Evolutionary conservation across 1,140 invertebrate genomes (phyloP).

Genomic region (Scaptodrosophila lebanonensis): DNA sequence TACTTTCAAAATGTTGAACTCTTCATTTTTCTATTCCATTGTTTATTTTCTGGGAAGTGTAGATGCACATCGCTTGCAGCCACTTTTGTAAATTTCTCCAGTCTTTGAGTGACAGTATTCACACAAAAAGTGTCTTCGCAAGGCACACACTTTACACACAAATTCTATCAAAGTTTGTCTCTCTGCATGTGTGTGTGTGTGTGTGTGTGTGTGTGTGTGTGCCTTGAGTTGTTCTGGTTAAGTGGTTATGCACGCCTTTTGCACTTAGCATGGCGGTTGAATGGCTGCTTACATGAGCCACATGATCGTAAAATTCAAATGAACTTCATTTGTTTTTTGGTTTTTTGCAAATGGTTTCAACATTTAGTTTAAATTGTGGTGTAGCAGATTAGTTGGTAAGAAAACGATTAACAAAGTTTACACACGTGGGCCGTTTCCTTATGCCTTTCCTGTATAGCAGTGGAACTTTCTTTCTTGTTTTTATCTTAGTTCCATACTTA

Average conservation of each 20-base stretch:
- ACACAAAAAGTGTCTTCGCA: constrained; percentile 39
- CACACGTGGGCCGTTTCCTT: too few relatives aligned
- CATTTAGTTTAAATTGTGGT: constrained; percentile 26
- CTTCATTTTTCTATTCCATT: too few relatives aligned
- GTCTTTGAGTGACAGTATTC: constrained; percentile 55
- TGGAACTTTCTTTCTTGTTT: too few relatives aligned
- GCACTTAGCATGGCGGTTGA: constrained; percentile 11
- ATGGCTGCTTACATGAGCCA: constrained; percentile 37
- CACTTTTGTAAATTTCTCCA: constrained; percentile 38
- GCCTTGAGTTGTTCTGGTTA: constrained; percentile 23
- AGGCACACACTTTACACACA: constrained; percentile 15
- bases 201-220: constrained; percentile 19
- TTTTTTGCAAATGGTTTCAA: constrained; percentile 18
- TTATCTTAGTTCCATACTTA: too few relatives aligned
- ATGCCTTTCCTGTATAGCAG: too few relatives aligned
- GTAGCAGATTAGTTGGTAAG: too few relatives aligned
- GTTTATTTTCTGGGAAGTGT: too few relatives aligned
- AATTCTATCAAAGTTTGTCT: too few relatives aligned
- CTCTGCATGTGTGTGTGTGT: constrained; percentile 2
- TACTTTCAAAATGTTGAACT: too few relatives aligned
- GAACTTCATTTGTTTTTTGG: constrained; percentile 28
- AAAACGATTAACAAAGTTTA: too few relatives aligned
- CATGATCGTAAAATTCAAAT: constrained; percentile 31
- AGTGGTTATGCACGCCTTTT: constrained; percentile 47
- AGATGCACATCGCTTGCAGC: constrained; percentile 33